phyloP scores from a whole-genome alignment of 2,888 invertebrate genomes.

The Scaptomyza polygonia region DNA sequence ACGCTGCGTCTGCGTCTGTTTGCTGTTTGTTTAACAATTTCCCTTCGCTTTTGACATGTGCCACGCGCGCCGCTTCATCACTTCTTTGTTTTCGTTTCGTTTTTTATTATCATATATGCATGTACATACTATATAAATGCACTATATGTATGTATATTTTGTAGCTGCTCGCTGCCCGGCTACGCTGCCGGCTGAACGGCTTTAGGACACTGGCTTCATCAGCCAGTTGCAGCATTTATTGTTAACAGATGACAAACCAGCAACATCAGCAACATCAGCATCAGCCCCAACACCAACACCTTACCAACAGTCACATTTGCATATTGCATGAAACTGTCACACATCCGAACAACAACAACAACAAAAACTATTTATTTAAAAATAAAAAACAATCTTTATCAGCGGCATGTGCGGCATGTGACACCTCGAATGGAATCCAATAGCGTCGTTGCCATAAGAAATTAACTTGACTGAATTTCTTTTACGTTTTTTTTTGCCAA shows the following conservation, averaged over 20 bases:
- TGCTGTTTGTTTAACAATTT: slow-evolving; percentile 63
- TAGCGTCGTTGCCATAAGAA: slow-evolving; percentile 15
- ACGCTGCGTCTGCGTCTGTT: slow-evolving; percentile 64
- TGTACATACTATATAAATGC: neutral
- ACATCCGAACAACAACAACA: slow-evolving; percentile 6
- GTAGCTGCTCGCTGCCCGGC: slow-evolving; percentile 24
- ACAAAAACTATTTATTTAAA: neutral
- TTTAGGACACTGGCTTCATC: slow-evolving; percentile 38
- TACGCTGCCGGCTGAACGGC: slow-evolving; percentile 30
- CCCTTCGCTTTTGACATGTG: slow-evolving; percentile 52
- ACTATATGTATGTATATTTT: slow-evolving; percentile 6
- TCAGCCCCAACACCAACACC: slow-evolving; percentile 6
- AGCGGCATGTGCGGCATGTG: slow-evolving; percentile 28
- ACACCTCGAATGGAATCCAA: slow-evolving; percentile 23
- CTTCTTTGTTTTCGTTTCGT: too few relatives aligned
- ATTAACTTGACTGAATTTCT: slow-evolving; percentile 16
- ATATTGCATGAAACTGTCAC: slow-evolving; percentile 35
- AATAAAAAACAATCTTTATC: slow-evolving; percentile 4
- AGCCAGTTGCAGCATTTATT: slow-evolving; percentile 52
- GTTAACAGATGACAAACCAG: slow-evolving; percentile 59
- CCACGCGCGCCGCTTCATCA: slow-evolving; percentile 36
- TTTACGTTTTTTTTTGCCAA: too few relatives aligned
- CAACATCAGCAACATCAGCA: slow-evolving; percentile 11
- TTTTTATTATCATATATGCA: neutral
- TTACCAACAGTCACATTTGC: slow-evolving; percentile 34